Conservation (phyloP, 2,888 invertebrate species). For the Oscheius myriophilus region DNA sequence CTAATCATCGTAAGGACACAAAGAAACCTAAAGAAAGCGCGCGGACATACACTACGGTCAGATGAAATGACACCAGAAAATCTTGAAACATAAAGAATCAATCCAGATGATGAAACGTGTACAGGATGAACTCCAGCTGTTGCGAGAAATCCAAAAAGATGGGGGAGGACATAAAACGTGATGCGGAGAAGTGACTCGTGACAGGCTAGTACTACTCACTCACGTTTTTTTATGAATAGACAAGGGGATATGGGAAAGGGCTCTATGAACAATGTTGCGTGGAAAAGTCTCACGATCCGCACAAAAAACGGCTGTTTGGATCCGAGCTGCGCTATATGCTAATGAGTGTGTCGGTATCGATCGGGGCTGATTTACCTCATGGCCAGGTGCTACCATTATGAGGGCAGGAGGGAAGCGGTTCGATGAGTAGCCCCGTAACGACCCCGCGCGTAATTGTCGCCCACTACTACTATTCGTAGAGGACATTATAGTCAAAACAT, state of each 20-base stretch:
- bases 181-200: too few species aligned
- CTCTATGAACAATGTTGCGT: neutral
- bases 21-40: constrained; percentile 8
- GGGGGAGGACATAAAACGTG: neutral
- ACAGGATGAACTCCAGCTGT: neutral
- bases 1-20: constrained; percentile 12
- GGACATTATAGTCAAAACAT: constrained; percentile 14
- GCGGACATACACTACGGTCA: neutral
- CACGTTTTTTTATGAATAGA: neutral
- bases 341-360: constrained; percentile 29
- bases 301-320: neutral
- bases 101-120: too few species aligned
- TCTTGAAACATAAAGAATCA: too few species aligned
- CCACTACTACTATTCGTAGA: constrained; percentile 4
- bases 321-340: constrained; percentile 24
- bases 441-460: constrained; percentile 23
- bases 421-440: constrained; percentile 27
- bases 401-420: constrained; percentile 26
- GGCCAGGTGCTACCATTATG: constrained; percentile 28
- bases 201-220: too few species aligned
- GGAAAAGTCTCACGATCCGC: constrained; percentile 2
- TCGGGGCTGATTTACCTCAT: constrained; percentile 29
- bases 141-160: neutral
- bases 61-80: too few species aligned
- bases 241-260: neutral